Evolutionary conservation across 2,888 invertebrate species (phyloP).

Genomic region (Caenorhabditis zanzibari): DNA sequence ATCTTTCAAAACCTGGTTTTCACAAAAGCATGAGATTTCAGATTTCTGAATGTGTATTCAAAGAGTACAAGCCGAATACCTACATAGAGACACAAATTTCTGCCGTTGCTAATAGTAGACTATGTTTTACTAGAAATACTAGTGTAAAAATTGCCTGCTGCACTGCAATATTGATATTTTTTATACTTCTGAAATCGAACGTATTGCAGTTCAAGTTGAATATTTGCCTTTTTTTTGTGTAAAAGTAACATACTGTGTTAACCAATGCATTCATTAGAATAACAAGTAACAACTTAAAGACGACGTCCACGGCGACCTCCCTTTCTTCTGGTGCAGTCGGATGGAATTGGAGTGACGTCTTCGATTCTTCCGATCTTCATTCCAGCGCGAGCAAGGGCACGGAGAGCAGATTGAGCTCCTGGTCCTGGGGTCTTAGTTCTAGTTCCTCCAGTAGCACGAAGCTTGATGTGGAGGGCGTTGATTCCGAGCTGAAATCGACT

Average conservation of each 20-base stretch:
- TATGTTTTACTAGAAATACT: no score
- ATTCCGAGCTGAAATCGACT: conserved; percentile 88
- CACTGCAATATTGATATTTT: no score
- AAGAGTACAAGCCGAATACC: no score
- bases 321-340: conserved; percentile 99
- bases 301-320: conserved; percentile 99
- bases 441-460: conserved; percentile 95
- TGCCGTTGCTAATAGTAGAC: no score
- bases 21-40: no score
- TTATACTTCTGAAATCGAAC: no score
- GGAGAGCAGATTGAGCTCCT: conserved; percentile 95
- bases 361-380: conserved; percentile 99
- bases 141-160: no score
- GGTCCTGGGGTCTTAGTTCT: conserved; percentile 87
- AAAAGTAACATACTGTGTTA: conserved; percentile 29
- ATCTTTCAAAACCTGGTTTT: no score
- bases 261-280: conserved; percentile 69
- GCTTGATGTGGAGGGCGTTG: conserved; percentile 97
- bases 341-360: conserved; percentile 99
- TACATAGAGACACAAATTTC: no score
- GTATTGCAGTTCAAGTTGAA: no score
- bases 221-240: conserved; percentile 12
- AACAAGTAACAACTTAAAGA: conserved; percentile 87
- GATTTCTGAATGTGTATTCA: no score
- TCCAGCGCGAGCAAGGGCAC: conserved; percentile 97